Percentiles rank a stretch among this genome's conserved stretches.
Conservation (phyloP, 2,888 invertebrate species). For the Amphipyra tragopoginis region DNA sequence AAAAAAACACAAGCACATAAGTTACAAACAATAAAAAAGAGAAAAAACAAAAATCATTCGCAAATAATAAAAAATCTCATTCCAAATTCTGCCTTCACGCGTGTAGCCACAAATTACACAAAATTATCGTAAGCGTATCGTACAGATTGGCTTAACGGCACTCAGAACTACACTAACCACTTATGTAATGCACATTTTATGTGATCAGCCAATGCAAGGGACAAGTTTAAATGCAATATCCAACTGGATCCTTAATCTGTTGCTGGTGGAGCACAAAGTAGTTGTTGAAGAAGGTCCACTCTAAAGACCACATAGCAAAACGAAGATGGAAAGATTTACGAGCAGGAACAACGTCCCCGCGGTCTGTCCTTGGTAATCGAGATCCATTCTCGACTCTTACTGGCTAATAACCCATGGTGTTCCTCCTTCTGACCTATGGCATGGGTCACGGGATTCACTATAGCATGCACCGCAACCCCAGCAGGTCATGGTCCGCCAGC, state of each 20-base stretch:
- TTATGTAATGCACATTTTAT: conserved; percentile 40
- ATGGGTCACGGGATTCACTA: no score
- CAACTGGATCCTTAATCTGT: conserved; percentile 14
- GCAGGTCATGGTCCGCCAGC: no score
- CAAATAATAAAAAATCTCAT: no score
- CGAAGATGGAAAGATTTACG: no score
- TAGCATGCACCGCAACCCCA: no score
- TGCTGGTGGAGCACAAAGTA: background rate
- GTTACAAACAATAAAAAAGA: background rate
- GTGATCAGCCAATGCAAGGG: conserved; percentile 15
- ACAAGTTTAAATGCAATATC: conserved; percentile 17
- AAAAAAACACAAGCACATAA: no score
- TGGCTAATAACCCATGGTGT: no score
- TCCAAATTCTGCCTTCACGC: background rate
- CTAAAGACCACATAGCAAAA: no score
- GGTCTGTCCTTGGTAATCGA: no score
- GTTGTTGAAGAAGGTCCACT: conserved; percentile 25
- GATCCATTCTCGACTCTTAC: no score
- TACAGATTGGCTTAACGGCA: conserved; percentile 38
- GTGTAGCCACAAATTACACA: background rate
- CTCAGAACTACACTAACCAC: conserved; percentile 39
- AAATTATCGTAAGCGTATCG: conserved; percentile 13
- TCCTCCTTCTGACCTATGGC: no score
- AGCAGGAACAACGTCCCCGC: no score
- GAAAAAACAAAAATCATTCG: background rate